Evolutionary conservation across 2,113 vertebrate species (phyloP).

Genomic region (Chionomys nivalis): DNA sequence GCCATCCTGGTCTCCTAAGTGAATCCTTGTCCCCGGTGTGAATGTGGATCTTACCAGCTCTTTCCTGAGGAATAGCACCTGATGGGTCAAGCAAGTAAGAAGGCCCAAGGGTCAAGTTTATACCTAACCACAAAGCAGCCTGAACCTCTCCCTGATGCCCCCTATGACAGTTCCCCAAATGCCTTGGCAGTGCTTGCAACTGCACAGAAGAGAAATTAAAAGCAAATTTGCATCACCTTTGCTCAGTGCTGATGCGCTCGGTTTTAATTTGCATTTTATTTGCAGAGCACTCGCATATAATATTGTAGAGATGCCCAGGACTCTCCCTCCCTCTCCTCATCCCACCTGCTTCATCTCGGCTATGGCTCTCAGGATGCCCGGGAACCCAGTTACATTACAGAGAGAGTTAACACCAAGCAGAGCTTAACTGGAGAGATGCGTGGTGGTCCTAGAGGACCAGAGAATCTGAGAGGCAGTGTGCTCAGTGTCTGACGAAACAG

Average conservation of each 20-base stretch:
- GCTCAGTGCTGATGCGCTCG: background rate
- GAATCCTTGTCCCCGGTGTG: background rate
- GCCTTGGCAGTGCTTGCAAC: background rate
- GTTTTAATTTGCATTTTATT: constrained; percentile 77
- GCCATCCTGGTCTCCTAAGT: background rate
- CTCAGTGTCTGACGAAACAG: background rate
- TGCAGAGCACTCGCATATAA: constrained; percentile 73
- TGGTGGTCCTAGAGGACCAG: background rate
- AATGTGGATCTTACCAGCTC: background rate
- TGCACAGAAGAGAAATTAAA: constrained; percentile 70
- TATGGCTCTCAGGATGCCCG: background rate
- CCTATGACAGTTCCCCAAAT: background rate
- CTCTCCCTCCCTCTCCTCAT: background rate
- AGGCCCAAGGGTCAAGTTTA: background rate
- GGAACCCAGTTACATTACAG: background rate
- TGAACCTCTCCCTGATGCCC: background rate
- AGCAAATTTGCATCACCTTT: constrained; percentile 77
- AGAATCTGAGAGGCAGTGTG: background rate
- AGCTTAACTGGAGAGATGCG: background rate
- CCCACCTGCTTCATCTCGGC: background rate
- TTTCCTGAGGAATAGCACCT: background rate
- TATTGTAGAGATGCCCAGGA: constrained; percentile 56
- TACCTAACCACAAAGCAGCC: background rate
- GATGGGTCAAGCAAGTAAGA: background rate
- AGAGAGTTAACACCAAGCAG: background rate